Percentiles rank a stretch among this genome's conserved stretches.
Evolutionary conservation across 2,888 invertebrate genomes (phyloP).

Genomic region (Terebella lapidaria): DNA sequence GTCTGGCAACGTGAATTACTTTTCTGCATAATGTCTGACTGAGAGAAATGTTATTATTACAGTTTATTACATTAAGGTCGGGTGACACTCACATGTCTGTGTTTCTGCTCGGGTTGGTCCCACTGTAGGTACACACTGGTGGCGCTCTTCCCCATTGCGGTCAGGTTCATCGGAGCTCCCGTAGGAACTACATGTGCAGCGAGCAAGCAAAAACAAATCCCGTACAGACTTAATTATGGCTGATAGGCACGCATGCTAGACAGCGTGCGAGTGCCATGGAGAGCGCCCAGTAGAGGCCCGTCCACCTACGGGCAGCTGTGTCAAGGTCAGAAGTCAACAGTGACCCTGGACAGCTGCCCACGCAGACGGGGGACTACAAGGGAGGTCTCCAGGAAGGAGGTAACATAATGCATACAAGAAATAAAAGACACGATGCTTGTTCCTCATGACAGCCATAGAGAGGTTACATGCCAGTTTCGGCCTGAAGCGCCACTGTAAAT

Average conservation of each 20-base stretch:
- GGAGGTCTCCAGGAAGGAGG: neutral
- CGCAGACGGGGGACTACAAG: neutral
- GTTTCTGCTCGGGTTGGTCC: slow-evolving; percentile 69
- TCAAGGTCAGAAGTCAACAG: neutral
- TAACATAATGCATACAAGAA: neutral
- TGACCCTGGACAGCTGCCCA: neutral
- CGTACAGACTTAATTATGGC: no score
- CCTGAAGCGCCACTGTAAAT: slow-evolving; percentile 17
- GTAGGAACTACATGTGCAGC: slow-evolving; percentile 44
- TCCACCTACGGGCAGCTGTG: neutral
- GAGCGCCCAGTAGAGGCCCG: no score
- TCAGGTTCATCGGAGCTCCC: slow-evolving; percentile 54
- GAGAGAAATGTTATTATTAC: no score
- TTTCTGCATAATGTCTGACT: no score
- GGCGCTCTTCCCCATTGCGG: slow-evolving; percentile 85
- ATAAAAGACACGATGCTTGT: no score
- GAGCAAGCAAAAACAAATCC: no score
- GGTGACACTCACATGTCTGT: no score
- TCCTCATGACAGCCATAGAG: slow-evolving; percentile 21
- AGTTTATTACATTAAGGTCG: no score
- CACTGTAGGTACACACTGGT: slow-evolving; percentile 53
- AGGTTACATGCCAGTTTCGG: neutral
- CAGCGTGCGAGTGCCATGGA: no score
- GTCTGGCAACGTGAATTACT: no score
- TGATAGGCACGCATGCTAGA: no score